Evolutionary conservation across 92 coral and sea anemone genomes (phyloP).

Genomic region (Zoanthus solanderi): DNA sequence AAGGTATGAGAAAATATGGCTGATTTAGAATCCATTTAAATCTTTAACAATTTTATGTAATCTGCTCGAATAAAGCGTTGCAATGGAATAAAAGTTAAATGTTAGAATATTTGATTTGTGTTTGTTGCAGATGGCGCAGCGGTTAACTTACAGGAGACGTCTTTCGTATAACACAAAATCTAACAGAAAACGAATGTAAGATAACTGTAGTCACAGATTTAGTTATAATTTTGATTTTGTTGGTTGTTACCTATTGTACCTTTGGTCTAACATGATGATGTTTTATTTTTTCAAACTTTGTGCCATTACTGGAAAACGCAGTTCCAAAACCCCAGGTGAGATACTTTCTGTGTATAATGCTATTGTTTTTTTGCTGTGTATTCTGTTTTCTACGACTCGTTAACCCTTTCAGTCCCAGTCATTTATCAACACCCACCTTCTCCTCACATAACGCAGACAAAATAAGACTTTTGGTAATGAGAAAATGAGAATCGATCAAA

Average conservation of each 20-base stretch:
- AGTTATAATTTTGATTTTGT: not conserved
- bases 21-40: conserved; percentile 67
- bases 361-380: not conserved
- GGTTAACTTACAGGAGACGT: conserved; percentile 97
- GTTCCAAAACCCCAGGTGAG: conserved; percentile 99
- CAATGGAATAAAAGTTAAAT: conserved; percentile 28
- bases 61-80: not conserved
- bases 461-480: too few relatives aligned
- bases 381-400: not conserved
- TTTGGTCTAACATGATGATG: conserved; percentile 19
- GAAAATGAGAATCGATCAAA: too few relatives aligned
- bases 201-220: not conserved
- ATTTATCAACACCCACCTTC: too few relatives aligned
- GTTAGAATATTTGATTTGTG: conserved; percentile 26
- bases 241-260: not conserved
- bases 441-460: too few relatives aligned
- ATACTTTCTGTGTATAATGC: not conserved
- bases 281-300: conserved; percentile 46
- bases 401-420: not conserved
- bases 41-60: conserved; percentile 50
- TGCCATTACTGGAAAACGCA: conserved; percentile 45
- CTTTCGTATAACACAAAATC: conserved; percentile 97
- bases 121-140: conserved; percentile 91
- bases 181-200: conserved; percentile 94
- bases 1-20: conserved; percentile 19